Conservation (phyloP, 1,140 invertebrate genomes). For the Nebria ingens region DNA sequence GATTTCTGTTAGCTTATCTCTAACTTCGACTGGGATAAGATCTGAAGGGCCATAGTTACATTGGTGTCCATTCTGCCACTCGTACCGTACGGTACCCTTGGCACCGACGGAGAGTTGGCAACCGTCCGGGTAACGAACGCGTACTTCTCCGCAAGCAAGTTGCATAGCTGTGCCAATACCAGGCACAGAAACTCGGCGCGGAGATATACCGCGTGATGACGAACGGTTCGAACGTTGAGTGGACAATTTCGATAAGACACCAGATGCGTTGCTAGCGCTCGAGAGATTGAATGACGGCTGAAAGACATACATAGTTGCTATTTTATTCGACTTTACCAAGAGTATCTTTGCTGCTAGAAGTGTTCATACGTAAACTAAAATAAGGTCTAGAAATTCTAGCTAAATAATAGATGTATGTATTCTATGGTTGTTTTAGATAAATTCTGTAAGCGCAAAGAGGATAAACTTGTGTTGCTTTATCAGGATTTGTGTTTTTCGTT, state of each 20-base stretch:
- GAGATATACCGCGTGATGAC: conserved; percentile 22
- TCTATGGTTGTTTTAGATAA: no score
- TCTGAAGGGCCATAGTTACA: conserved; percentile 20
- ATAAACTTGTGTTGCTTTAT: no score
- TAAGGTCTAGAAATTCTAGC: no score
- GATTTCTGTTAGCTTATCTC: conserved; percentile 30
- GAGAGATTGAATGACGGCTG: conserved; percentile 29
- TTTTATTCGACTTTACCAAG: background rate
- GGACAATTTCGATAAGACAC: conserved; percentile 24
- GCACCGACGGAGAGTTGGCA: conserved; percentile 33
- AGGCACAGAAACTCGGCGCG: conserved; percentile 33
- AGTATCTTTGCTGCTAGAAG: no score
- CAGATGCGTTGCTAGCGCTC: conserved; percentile 32
- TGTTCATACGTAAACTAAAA: no score
- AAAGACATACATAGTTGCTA: background rate
- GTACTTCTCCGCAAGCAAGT: conserved; percentile 39
- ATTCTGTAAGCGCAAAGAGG: no score
- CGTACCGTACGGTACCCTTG: conserved; percentile 13
- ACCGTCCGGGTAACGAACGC: conserved; percentile 41
- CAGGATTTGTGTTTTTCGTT: no score
- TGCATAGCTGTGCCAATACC: conserved; percentile 38
- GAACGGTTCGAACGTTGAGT: conserved; percentile 24
- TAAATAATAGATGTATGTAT: no score
- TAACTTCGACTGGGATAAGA: conserved; percentile 25
- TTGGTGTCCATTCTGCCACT: conserved; percentile 1